Conservation (phyloP, 1,140 invertebrate species). For the Probaryconus sp. region DNA sequence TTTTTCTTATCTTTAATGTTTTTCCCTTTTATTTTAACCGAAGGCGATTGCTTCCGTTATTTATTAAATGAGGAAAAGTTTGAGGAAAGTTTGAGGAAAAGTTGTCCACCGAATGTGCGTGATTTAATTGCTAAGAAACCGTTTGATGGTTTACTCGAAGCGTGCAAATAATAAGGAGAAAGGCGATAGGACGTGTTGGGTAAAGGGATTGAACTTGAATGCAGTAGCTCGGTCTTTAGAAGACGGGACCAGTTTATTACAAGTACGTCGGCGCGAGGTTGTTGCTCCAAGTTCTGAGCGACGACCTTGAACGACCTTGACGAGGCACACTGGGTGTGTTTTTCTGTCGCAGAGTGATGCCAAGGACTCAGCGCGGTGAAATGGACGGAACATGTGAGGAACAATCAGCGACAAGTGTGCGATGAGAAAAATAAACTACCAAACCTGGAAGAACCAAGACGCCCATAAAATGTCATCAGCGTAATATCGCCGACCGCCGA, state of each 20-base stretch:
- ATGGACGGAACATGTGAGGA: constrained; percentile 24
- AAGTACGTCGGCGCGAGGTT: constrained; percentile 62
- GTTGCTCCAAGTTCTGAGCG: constrained; percentile 63
- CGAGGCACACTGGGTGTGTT: constrained; percentile 48
- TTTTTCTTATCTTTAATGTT: no score
- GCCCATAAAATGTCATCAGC: no score
- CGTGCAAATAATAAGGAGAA: constrained; percentile 59
- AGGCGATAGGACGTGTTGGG: constrained; percentile 25
- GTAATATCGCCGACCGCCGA: no score
- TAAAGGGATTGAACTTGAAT: constrained; percentile 44
- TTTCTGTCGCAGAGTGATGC: constrained; percentile 55
- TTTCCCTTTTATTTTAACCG: no score
- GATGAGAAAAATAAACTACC: constrained; percentile 29
- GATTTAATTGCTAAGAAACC: constrained; percentile 59
- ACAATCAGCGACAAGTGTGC: constrained; percentile 44
- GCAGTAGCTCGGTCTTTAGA: constrained; percentile 44
- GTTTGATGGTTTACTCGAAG: constrained; percentile 50
- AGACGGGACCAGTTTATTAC: constrained; percentile 68
- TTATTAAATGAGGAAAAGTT: constrained; percentile 4
- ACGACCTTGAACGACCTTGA: constrained; percentile 74
- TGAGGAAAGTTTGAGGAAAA: background rate
- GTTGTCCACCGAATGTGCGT: constrained; percentile 39
- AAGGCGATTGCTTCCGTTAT: background rate
- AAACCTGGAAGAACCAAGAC: no score
- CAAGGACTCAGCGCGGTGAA: constrained; percentile 45